Evolutionary conservation across 2,113 vertebrate species (phyloP).

Genomic region (Salvelinus alpinus): DNA sequence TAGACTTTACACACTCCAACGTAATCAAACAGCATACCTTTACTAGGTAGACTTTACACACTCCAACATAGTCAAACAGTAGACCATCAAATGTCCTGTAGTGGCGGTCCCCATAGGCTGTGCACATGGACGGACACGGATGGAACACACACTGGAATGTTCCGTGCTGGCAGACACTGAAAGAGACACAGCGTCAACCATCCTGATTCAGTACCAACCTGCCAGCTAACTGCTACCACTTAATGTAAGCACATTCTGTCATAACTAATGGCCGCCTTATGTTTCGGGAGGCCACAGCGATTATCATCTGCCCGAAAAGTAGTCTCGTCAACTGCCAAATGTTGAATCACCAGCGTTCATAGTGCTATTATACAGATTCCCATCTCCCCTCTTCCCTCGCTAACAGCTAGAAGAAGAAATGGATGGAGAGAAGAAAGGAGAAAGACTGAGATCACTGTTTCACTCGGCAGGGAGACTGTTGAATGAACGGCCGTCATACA

Average conservation of each 20-base stretch:
- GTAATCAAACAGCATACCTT: slow-evolving; percentile 76
- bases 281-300: slow-evolving; percentile 25
- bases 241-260: slow-evolving; percentile 4
- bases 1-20: no score
- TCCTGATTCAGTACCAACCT: slow-evolving; percentile 36
- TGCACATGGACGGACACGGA: slow-evolving; percentile 93
- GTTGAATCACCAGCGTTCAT: slow-evolving; percentile 47
- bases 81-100: slow-evolving; percentile 93
- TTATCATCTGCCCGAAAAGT: slow-evolving; percentile 45
- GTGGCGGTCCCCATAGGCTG: slow-evolving; percentile 89
- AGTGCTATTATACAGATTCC: slow-evolving; percentile 58
- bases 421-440: slow-evolving; percentile 44
- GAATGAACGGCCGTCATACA: slow-evolving; percentile 61
- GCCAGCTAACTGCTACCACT: slow-evolving; percentile 47
- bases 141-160: slow-evolving; percentile 87
- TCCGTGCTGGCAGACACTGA: slow-evolving; percentile 87
- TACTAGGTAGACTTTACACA: slow-evolving; percentile 87
- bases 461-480: slow-evolving; percentile 47
- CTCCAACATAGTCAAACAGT: slow-evolving; percentile 87
- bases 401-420: slow-evolving; percentile 43
- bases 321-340: slow-evolving; percentile 37
- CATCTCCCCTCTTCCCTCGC: slow-evolving; percentile 35
- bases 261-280: slow-evolving; percentile 33
- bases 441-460: slow-evolving; percentile 53
- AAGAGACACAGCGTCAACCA: slow-evolving; percentile 41